Percentiles rank a stretch among this genome's conserved stretches.
phyloP scores from a whole-genome alignment of 2,888 invertebrate genomes.

The Poecilus cupreus region DNA sequence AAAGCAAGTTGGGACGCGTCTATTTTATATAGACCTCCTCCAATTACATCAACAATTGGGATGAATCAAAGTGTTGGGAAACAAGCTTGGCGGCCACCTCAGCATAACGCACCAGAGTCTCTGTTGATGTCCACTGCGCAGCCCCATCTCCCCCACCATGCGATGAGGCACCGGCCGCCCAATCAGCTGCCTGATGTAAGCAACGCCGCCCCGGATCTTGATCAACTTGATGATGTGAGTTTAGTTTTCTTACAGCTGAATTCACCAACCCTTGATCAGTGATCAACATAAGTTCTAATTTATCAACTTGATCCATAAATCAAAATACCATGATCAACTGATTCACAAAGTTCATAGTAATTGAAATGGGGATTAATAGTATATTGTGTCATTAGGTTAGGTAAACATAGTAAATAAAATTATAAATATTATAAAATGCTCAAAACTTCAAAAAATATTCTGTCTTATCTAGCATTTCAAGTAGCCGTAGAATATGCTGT shows the following conservation, averaged over 20 bases:
- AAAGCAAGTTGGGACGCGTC: conserved; percentile 98
- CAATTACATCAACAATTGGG: conserved; percentile 61
- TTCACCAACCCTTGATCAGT: too few species aligned
- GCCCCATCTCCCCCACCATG: conserved; percentile 77
- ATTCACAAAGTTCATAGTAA: too few species aligned
- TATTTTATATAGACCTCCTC: conserved; percentile 88
- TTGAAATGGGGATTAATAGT: too few species aligned
- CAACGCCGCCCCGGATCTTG: conserved; percentile 89
- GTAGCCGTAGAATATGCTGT: too few species aligned
- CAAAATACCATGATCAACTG: too few species aligned
- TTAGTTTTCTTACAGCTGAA: background rate
- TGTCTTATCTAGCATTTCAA: too few species aligned
- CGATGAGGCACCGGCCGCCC: conserved; percentile 82
- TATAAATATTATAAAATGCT: too few species aligned
- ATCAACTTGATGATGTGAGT: conserved; percentile 93
- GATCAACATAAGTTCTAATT: too few species aligned
- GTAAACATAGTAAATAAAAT: too few species aligned
- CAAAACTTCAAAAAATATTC: too few species aligned
- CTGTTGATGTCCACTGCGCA: conserved; percentile 66
- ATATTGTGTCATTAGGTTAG: too few species aligned
- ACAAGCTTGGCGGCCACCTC: conserved; percentile 38
- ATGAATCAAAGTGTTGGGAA: background rate
- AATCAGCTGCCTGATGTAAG: conserved; percentile 87
- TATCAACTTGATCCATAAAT: too few species aligned
- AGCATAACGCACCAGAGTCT: conserved; percentile 67